A percentile compares a stretch with the other conserved stretches of the same genome.
These are phyloP conservation scores for Phalanger gymnotis DNA, from an alignment of 2,797 vertebrate species.

Conservation along the genomic window DNA sequence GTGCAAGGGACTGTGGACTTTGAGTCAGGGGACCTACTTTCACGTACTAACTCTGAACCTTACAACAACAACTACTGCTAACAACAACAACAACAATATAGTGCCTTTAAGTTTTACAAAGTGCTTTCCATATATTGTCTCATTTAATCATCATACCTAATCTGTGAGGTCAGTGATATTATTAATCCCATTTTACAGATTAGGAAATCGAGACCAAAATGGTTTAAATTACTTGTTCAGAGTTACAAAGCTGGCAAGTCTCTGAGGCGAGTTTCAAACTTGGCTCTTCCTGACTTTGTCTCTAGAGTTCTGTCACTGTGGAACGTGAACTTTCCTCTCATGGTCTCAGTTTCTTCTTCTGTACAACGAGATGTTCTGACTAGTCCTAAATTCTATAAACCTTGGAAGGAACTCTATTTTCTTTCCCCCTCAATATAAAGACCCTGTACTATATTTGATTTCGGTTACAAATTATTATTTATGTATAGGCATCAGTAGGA, in stretches of 20 bases:
- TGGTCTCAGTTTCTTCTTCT: background rate
- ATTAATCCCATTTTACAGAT: background rate
- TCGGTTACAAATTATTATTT: background rate
- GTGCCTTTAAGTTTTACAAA: background rate
- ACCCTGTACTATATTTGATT: background rate
- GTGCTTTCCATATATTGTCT: background rate
- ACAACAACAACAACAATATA: background rate
- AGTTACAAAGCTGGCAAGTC: background rate
- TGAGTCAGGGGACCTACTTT: background rate
- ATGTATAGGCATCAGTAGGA: background rate
- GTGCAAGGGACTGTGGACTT: background rate
- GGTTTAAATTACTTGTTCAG: background rate
- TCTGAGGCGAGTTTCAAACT: background rate
- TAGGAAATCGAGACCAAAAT: background rate
- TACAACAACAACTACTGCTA: background rate
- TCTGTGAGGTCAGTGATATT: background rate
- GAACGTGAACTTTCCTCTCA: background rate
- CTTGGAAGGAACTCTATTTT: background rate
- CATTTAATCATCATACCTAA: background rate
- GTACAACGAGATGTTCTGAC: background rate
- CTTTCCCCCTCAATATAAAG: background rate
- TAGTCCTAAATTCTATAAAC: background rate
- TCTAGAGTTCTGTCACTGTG: background rate
- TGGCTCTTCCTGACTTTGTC: background rate
- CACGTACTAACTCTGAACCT: background rate